phyloP scores from a whole-genome alignment of 1,140 invertebrate species.

The Achatina immaculata region DNA sequence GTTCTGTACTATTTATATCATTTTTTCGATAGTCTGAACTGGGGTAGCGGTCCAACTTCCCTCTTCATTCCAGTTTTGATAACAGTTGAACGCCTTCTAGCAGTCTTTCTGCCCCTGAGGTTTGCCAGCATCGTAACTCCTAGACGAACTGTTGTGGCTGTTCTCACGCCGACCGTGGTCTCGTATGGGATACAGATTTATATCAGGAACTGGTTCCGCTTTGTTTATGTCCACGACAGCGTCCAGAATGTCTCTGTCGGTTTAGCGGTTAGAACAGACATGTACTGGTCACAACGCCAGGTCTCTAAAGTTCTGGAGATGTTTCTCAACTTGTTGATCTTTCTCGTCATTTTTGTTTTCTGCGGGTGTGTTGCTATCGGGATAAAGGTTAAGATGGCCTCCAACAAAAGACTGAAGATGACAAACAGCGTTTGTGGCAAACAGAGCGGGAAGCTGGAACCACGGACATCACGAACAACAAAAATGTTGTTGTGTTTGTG shows the following conservation, averaged over 20 bases:
- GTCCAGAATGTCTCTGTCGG: not conserved
- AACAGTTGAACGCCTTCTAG: not conserved
- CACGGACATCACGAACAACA: not conserved
- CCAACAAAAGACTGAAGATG: not conserved
- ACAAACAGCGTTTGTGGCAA: not conserved
- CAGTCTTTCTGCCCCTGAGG: slow-evolving; percentile 15
- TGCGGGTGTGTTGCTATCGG: not conserved
- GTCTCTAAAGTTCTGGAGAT: not conserved
- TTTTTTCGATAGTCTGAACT: slow-evolving; percentile 6
- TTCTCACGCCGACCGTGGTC: not conserved
- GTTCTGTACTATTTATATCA: slow-evolving; percentile 1
- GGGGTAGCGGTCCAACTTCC: not conserved
- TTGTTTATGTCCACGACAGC: not conserved
- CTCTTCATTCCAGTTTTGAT: not conserved
- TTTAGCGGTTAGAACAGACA: not conserved
- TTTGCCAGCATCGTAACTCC: not conserved
- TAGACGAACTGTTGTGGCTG: not conserved
- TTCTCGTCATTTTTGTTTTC: not conserved
- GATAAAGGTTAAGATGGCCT: not conserved
- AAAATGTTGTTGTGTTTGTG: slow-evolving; percentile 10
- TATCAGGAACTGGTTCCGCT: slow-evolving; percentile 3
- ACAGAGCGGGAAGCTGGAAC: not conserved
- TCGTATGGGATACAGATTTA: not conserved
- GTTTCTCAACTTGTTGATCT: not conserved
- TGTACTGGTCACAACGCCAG: not conserved